Percentiles rank a stretch among this genome's conserved stretches.
Conservation (phyloP, 2,797 vertebrate genomes). For the Ciconia nigra region DNA sequence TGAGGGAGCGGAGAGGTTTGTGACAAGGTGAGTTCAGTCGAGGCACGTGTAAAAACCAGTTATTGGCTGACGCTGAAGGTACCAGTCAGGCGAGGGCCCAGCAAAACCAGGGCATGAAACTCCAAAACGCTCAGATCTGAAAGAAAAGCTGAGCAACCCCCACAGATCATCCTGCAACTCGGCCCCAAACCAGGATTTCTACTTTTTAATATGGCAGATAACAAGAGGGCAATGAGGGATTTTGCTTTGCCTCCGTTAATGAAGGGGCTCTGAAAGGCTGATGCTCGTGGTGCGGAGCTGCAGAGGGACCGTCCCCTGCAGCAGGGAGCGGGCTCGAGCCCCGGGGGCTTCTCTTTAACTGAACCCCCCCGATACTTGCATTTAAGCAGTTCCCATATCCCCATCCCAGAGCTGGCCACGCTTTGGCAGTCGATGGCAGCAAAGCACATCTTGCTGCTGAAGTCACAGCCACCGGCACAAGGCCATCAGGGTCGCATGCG, state of each 20-base stretch:
- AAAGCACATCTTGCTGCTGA: neutral
- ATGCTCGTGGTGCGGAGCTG: fast-evolving
- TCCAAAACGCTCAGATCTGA: neutral
- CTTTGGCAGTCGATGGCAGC: fast-evolving
- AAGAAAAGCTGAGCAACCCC: neutral
- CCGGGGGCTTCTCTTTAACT: fast-evolving
- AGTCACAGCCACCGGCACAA: neutral
- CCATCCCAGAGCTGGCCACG: fast-evolving
- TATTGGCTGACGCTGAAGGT: neutral
- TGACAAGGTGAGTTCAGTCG: neutral
- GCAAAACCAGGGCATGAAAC: neutral
- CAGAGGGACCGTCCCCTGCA: fast-evolving
- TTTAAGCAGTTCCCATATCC: fast-evolving
- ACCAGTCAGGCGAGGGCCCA: neutral
- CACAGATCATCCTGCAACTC: fast-evolving
- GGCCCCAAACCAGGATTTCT: neutral
- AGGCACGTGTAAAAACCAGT: fast-evolving
- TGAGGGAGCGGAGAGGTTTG: neutral
- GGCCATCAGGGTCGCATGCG: neutral
- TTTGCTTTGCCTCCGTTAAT: fast-evolving
- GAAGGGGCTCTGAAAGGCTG: neutral
- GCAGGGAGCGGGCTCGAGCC: neutral
- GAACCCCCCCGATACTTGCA: fast-evolving
- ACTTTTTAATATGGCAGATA: fast-evolving
- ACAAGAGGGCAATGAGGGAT: fast-evolving